A percentile compares a stretch with the other conserved stretches of the same genome.
Evolutionary conservation across 2,113 vertebrate genomes (phyloP).

Genomic region (Ammodytes dubius): DNA sequence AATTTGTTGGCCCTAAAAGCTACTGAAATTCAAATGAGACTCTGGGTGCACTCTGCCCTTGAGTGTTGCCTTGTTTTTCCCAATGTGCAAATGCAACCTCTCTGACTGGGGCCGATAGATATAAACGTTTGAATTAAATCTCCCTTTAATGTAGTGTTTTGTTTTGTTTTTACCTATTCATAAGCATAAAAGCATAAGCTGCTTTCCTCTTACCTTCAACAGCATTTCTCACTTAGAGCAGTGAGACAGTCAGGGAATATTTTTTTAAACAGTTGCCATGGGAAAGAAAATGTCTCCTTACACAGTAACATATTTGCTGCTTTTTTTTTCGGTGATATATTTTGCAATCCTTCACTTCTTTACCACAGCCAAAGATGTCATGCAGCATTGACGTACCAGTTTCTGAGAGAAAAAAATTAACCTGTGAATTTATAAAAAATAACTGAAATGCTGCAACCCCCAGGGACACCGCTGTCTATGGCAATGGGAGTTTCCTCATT

Average conservation of each 20-base stretch:
- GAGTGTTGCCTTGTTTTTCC: slow-evolving; percentile 18
- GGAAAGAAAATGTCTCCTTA: slow-evolving; percentile 24
- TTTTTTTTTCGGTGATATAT: slow-evolving; percentile 26
- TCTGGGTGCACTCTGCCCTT: slow-evolving; percentile 24
- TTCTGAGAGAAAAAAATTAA: not conserved
- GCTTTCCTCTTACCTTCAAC: slow-evolving; percentile 28
- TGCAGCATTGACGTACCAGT: slow-evolving; percentile 1
- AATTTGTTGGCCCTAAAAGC: slow-evolving; percentile 36
- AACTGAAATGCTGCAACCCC: not conserved
- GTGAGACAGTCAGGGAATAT: not conserved
- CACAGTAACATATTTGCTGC: slow-evolving; percentile 12
- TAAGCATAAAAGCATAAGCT: slow-evolving; percentile 9
- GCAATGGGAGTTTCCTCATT: slow-evolving; percentile 67
- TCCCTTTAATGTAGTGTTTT: slow-evolving; percentile 27
- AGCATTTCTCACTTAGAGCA: slow-evolving; percentile 21
- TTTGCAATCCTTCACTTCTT: not conserved
- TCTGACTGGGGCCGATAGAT: slow-evolving; percentile 32
- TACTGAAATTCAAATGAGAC: slow-evolving; percentile 11
- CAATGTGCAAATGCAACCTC: slow-evolving; percentile 14
- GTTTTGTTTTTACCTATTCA: slow-evolving; percentile 32
- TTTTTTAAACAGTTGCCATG: slow-evolving; percentile 41
- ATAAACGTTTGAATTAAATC: slow-evolving; percentile 41
- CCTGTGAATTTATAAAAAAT: slow-evolving; percentile 34
- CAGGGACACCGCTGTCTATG: slow-evolving; percentile 13
- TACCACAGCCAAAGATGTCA: not conserved